Conservation (phyloP, 2,888 invertebrate species). For the Arctia plantaginis region DNA sequence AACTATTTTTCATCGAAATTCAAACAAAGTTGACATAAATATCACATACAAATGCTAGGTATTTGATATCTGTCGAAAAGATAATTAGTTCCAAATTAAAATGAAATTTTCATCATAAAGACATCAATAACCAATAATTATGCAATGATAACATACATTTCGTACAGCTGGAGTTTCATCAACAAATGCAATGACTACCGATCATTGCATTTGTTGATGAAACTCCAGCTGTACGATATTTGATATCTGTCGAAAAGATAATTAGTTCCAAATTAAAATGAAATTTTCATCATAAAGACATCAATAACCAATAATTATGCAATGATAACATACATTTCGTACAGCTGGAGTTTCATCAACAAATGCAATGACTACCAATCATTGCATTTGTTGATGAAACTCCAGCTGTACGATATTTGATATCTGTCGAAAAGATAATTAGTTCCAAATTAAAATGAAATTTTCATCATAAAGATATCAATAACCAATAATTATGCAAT, state of each 20-base stretch:
- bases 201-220: too few species aligned
- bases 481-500: not conserved
- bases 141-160: not conserved
- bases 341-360: not conserved
- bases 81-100: not conserved
- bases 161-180: not conserved
- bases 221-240: too few species aligned
- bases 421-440: not conserved
- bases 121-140: slow-evolving; percentile 5
- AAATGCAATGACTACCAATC: too few species aligned
- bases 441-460: not conserved
- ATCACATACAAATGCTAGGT: not conserved
- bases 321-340: not conserved
- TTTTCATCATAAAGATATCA: slow-evolving; percentile 9
- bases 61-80: not conserved
- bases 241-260: not conserved
- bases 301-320: slow-evolving; percentile 4
- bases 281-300: slow-evolving; percentile 2
- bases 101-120: slow-evolving; percentile 3
- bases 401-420: too few species aligned
- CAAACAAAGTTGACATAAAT: not conserved
- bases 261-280: not conserved
- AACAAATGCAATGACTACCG: too few species aligned
- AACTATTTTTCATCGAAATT: not conserved
- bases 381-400: too few species aligned